Evolutionary conservation across 2,113 vertebrate genomes (phyloP), one percentile per base, ranked within the genome.

Genomic region (Crotophaga sulcirostris): DNA sequence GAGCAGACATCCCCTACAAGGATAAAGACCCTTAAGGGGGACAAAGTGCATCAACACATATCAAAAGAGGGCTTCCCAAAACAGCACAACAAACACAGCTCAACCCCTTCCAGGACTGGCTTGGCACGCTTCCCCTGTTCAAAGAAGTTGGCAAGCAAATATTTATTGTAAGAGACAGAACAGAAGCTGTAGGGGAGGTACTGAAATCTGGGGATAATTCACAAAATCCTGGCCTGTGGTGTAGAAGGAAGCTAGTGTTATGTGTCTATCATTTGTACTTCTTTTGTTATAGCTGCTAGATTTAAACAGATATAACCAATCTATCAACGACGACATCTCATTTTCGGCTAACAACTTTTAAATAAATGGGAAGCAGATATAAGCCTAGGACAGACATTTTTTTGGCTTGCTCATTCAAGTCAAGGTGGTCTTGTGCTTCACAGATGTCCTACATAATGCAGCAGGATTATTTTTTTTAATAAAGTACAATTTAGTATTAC

Each of bases 101-200:
- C 93, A 96, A 73, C 74, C 93, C 85, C 76, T 97, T 97, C 92
- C 95, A 96, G 55, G 83, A 95, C 83, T 91, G 81, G 18, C 92
- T 97, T 97, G 96, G 97, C 97, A 96, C 3, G 0, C 42, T 96
- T 95, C 79, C 92, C 75, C 62, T 47, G 77, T 77, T 87, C 94
- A 94, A 96, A 93, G 78, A 95, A 97, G 70, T 93, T 97, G 97
- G 96, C 93, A 96, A 92, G 85, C 54, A 93, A 92, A 84, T 94
- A 68, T 90, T 93, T 94, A 96, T 95, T 97, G 97, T 97, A 96
- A 96, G 58, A 95, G 93, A 96, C 94, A 96, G 94, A 96, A 96
- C 95, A 97, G 95, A 97, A 96, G 89, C 93, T 59, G 62, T 87
- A 96, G 90, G 89, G 89, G 94, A 95, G 91, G 94, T 94, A 92